These are phyloP conservation scores for Sceloporus undulatus DNA, from an alignment of 2,113 vertebrate genomes.

Conservation along the genomic window DNA sequence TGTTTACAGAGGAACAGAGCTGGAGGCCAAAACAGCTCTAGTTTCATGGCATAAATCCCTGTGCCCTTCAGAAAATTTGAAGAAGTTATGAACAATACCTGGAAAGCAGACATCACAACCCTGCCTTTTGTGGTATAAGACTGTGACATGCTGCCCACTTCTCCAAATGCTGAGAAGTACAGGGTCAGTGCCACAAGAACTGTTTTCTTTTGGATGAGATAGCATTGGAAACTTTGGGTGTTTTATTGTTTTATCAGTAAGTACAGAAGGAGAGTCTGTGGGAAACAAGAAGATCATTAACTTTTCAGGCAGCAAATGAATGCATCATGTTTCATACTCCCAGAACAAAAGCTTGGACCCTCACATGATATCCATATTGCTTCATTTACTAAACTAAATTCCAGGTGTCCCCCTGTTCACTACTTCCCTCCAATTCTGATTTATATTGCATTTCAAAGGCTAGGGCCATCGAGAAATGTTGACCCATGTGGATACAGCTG, in stretches of 20 bases:
- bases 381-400: not conserved
- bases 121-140: not conserved
- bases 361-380: not conserved
- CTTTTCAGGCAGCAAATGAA: not conserved
- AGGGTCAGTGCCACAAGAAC: not conserved
- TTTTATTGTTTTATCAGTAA: not conserved
- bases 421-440: not conserved
- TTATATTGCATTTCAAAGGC: not conserved
- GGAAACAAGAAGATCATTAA: not conserved
- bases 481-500: not conserved
- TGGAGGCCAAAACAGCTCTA: not conserved
- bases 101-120: not conserved
- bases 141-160: not conserved
- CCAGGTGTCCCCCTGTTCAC: not conserved
- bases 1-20: not conserved
- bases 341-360: not conserved
- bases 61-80: not conserved
- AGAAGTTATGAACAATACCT: not conserved
- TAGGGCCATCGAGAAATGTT: not conserved
- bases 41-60: constrained; percentile 7
- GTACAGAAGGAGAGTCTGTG: not conserved
- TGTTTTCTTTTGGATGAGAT: not conserved
- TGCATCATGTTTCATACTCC: not conserved
- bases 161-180: not conserved
- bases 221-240: not conserved